Evolutionary conservation across 2,888 invertebrate genomes (phyloP).

Genomic region (Petrophora chlorosata): DNA sequence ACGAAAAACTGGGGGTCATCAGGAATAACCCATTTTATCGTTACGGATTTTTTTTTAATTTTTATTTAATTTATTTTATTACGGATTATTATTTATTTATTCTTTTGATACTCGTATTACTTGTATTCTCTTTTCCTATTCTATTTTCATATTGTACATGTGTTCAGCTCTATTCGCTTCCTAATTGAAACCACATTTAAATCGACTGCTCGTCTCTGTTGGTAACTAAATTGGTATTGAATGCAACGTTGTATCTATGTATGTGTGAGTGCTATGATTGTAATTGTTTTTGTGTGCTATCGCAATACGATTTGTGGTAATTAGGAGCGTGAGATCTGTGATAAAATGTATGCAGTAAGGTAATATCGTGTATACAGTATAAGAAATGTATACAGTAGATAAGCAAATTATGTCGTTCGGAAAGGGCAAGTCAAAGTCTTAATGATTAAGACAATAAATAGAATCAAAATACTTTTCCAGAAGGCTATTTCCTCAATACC

Average conservation of each 20-base stretch:
- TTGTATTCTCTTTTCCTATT: not conserved
- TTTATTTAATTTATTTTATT: too few relatives aligned
- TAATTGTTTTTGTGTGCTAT: constrained; percentile 13
- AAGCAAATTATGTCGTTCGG: too few relatives aligned
- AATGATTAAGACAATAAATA: too few relatives aligned
- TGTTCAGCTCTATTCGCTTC: not conserved
- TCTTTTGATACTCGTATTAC: too few relatives aligned
- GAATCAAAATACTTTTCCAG: too few relatives aligned
- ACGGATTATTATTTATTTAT: too few relatives aligned
- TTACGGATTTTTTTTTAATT: too few relatives aligned
- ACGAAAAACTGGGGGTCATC: too few relatives aligned
- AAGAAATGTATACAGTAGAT: too few relatives aligned
- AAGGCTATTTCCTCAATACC: too few relatives aligned
- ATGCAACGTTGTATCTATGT: constrained; percentile 22
- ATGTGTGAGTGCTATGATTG: constrained; percentile 9
- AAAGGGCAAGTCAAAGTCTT: too few relatives aligned
- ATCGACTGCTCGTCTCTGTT: constrained; percentile 14
- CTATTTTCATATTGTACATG: constrained; percentile 19
- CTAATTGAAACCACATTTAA: constrained; percentile 19
- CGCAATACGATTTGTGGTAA: constrained; percentile 23
- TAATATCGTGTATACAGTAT: not conserved
- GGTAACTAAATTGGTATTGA: constrained; percentile 20
- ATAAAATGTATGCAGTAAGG: constrained; percentile 26
- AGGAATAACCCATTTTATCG: too few relatives aligned
- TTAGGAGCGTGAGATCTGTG: constrained; percentile 33